Percentiles rank a stretch among this genome's conserved stretches.
phyloP scores from a whole-genome alignment of 2,888 invertebrate genomes.

The Rugalucina vietnamica region DNA sequence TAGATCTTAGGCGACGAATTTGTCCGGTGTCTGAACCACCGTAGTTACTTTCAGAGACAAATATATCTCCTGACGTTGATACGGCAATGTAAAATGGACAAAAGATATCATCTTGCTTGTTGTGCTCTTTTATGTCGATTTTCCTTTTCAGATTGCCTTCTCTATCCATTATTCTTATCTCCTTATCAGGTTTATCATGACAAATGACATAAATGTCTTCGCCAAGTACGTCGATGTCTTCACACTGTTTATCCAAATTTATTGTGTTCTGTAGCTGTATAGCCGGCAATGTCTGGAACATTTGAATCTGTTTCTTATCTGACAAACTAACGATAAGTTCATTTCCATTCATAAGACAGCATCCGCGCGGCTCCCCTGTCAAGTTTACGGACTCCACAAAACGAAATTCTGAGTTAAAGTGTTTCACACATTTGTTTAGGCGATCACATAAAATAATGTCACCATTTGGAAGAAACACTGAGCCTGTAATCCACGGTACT shows the following conservation, averaged over 20 bases:
- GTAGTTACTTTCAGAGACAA: not conserved
- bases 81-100: not conserved
- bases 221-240: not conserved
- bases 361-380: not conserved
- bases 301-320: not conserved
- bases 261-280: not conserved
- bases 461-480: not conserved
- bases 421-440: not conserved
- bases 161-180: not conserved
- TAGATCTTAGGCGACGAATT: not conserved
- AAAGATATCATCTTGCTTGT: not conserved
- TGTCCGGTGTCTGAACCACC: not conserved
- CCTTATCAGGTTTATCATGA: not conserved
- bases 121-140: not conserved
- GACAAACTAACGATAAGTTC: not conserved
- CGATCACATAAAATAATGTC: not conserved
- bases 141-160: not conserved
- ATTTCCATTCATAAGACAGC: not conserved
- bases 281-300: not conserved
- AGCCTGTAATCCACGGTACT: not conserved
- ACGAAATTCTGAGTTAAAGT: not conserved
- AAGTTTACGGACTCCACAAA: not conserved
- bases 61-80: not conserved
- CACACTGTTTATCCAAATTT: not conserved
- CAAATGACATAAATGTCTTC: not conserved